Evolutionary conservation across 2,113 vertebrate genomes (phyloP).

Genomic region (Synodontis membranacea): DNA sequence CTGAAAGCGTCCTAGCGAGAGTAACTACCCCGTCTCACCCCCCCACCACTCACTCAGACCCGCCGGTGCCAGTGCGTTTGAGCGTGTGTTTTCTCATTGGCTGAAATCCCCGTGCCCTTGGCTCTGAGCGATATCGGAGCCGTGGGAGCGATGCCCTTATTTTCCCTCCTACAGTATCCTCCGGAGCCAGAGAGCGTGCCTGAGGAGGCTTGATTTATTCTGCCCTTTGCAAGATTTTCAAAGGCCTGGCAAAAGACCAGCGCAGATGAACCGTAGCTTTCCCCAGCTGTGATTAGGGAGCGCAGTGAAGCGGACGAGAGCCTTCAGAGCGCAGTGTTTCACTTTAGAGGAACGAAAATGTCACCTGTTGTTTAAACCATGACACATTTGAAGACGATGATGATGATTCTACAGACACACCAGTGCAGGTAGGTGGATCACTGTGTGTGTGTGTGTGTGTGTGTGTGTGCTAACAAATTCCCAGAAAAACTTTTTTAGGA

Average conservation of each 20-base stretch:
- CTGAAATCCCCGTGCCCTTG: constrained; percentile 14
- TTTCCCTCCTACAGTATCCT: constrained; percentile 43
- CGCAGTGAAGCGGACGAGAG: constrained; percentile 36
- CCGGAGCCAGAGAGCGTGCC: constrained; percentile 24
- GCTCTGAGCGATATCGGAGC: constrained; percentile 23
- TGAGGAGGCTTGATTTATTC: constrained; percentile 53
- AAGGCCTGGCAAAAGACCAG: constrained; percentile 53
- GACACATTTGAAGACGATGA: not conserved
- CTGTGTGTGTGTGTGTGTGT: not conserved
- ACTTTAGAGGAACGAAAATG: not conserved
- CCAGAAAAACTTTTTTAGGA: not conserved
- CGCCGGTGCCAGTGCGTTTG: not conserved
- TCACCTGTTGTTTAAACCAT: not conserved
- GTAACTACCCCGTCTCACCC: not conserved
- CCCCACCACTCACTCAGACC: not conserved
- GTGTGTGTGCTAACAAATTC: not conserved
- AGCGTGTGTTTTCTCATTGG: not conserved
- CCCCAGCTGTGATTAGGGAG: constrained; percentile 52
- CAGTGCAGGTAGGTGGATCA: not conserved
- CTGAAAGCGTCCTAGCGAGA: not conserved
- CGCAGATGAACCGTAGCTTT: constrained; percentile 38
- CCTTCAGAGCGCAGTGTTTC: constrained; percentile 7
- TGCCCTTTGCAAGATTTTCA: constrained; percentile 41
- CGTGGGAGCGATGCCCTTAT: constrained; percentile 32
- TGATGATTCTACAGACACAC: not conserved